Conservation (phyloP, 2,113 vertebrate species). For the Sigmodon hispidus region DNA sequence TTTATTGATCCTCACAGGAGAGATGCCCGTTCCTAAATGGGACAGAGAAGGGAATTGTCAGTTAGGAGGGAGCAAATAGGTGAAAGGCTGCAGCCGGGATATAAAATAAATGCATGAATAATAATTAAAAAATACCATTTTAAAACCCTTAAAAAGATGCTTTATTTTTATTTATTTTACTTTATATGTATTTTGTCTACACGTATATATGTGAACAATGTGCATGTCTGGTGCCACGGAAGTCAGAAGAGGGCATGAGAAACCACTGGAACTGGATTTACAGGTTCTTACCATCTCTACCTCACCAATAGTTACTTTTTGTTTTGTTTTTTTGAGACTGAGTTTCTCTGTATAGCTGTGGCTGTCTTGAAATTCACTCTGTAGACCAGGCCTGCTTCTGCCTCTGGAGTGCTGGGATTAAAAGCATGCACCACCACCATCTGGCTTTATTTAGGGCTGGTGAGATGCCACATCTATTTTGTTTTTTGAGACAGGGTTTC, state of each 20-base stretch:
- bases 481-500: neutral
- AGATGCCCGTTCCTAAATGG: neutral
- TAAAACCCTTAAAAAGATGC: neutral
- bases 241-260: neutral
- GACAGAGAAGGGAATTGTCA: neutral
- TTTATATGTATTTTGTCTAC: neutral
- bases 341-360: neutral
- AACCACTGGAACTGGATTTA: neutral
- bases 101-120: neutral
- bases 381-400: neutral
- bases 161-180: neutral
- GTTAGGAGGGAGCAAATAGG: neutral
- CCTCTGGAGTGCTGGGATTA: neutral
- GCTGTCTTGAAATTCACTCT: neutral
- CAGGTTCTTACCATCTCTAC: neutral
- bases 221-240: neutral
- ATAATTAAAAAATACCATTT: neutral
- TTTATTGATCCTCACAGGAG: neutral
- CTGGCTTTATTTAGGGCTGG: neutral
- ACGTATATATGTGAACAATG: neutral
- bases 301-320: neutral
- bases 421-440: neutral
- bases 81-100: neutral
- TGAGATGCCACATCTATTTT: neutral
- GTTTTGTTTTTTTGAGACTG: neutral